A percentile compares a stretch with the other conserved stretches of the same genome.
Conservation (phyloP, 1,140 invertebrate genomes). For the Eriosoma lanigerum region DNA sequence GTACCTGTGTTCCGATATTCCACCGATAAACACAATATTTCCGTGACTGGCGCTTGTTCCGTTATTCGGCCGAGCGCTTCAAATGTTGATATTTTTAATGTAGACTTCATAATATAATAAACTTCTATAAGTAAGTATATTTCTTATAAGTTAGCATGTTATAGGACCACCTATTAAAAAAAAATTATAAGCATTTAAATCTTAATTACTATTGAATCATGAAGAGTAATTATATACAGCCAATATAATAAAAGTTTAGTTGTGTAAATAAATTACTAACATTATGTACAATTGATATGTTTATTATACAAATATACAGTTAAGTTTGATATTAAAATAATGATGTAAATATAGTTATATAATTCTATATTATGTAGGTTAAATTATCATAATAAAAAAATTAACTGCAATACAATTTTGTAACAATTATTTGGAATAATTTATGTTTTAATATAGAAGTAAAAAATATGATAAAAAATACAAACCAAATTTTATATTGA, state of each 20-base stretch:
- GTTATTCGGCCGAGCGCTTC: too few species aligned
- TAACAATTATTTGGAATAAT: background rate
- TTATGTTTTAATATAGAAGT: background rate
- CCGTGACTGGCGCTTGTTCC: too few species aligned
- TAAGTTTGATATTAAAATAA: background rate
- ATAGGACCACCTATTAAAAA: too few species aligned
- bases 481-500: background rate
- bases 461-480: constrained; percentile 25
- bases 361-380: background rate
- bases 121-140: too few species aligned
- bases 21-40: too few species aligned
- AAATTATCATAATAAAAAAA: background rate
- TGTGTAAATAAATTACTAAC: background rate
- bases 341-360: constrained; percentile 19
- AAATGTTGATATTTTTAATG: too few species aligned
- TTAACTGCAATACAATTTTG: background rate
- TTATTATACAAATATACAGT: background rate
- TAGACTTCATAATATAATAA: too few species aligned
- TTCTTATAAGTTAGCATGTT: too few species aligned
- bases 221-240: too few species aligned
- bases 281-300: background rate
- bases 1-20: too few species aligned
- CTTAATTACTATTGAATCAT: too few species aligned
- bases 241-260: constrained; percentile 18
- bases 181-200: too few species aligned